Evolutionary conservation across 1,140 invertebrate species (phyloP), one percentile per base, ranked within the genome.

Genomic region (Caligus rogercresseyi): DNA sequence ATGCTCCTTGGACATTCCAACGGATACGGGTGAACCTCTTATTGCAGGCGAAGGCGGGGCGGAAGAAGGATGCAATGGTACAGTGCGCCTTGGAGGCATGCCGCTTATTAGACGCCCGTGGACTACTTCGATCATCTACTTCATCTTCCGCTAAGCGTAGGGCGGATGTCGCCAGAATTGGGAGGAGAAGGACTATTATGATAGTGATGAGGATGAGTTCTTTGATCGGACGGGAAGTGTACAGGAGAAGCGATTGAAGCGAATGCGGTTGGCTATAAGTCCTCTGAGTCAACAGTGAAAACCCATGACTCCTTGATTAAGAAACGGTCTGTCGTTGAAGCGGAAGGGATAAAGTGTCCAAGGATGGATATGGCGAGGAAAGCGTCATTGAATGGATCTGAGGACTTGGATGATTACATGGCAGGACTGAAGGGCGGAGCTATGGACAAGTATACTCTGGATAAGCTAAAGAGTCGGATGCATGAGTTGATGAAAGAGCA

Each of bases 121-220:
- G 87, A 1, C 72, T 89, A 18, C 74, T 92, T 1, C 72, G 86
- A n/a, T 7, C 31, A 11, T 43, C 31, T 11, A 11, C 31, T 43
- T 7, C 31, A 43, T 11, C 7, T 43, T 43, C 31, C n/a, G n/a
- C 7, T 7, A 43, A n/a, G 31, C 7, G n/a, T 7, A 43, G 31
- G 7, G n/a, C 31, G n/a, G n/a, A n/a, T n/a, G n/a, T 43, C n/a
- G 7, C 2, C 54, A 63, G 21, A 83, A 87, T 69, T 86, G 84
- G 84, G 83, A 84, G 70, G 87, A 89, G 31, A 83, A 91, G 71
- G 89, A 95, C 75, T 95, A 79, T 72, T 94, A 94, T 72, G 89
- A 94, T 70, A 92, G 87, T n/a, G 94, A 98, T 72, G 94, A 98
- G 65, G 95, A 98, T 72, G 86, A 85, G 16, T 98, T 88, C 75